Conservation (phyloP, 2,113 vertebrate species). For the Illadopsis cleaveri region DNA sequence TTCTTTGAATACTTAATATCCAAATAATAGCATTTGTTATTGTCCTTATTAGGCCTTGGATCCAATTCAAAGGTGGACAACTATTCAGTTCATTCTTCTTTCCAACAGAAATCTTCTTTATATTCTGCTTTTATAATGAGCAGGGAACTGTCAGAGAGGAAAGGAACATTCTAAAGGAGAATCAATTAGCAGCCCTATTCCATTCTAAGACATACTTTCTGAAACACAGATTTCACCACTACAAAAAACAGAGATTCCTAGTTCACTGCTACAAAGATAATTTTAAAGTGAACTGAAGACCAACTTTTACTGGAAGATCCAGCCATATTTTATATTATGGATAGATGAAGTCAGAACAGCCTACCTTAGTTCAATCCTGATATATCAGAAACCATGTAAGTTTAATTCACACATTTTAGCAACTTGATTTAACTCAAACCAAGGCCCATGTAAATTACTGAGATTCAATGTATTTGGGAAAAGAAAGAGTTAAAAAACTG, state of each 20-base stretch:
- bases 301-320: not conserved
- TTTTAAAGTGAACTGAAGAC: not conserved
- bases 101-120: constrained; percentile 22
- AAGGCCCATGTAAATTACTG: not conserved
- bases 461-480: not conserved
- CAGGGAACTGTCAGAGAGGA: constrained; percentile 12
- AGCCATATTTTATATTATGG: not conserved
- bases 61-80: constrained; percentile 45
- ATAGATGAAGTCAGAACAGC: not conserved
- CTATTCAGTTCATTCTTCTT: constrained; percentile 6
- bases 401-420: not conserved
- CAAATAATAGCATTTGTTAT: constrained; percentile 55
- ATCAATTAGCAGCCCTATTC: constrained; percentile 6
- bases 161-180: not conserved
- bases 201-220: not conserved
- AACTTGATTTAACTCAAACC: not conserved
- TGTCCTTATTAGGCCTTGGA: constrained; percentile 41
- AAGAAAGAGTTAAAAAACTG: not conserved
- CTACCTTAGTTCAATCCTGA: not conserved
- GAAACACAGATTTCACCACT: not conserved
- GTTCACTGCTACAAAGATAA: not conserved
- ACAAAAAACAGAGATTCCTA: not conserved
- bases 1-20: constrained; percentile 47
- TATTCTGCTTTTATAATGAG: constrained; percentile 11
- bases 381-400: not conserved